phyloP scores from a whole-genome alignment of 2,113 vertebrate genomes.

The Tetraodon nigroviridis region DNA sequence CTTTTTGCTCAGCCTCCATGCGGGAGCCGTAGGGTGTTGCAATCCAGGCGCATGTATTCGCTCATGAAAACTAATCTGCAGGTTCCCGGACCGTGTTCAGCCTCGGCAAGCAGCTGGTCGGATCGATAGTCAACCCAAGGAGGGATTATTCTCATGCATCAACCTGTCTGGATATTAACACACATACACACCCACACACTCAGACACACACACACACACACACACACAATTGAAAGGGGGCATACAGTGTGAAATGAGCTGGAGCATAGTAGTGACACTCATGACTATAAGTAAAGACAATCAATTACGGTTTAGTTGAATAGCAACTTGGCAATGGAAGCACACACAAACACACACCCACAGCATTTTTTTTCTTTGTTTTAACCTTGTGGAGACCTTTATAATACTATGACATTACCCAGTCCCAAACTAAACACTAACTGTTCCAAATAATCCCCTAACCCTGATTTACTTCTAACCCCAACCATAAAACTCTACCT shows the following conservation, averaged over 20 bases:
- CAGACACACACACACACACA: constrained; percentile 5
- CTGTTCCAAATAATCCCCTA: too few species aligned
- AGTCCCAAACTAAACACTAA: too few species aligned
- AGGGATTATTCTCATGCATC: constrained; percentile 62
- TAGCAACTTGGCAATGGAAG: neutral
- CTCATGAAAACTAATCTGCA: constrained; percentile 33
- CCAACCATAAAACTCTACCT: too few species aligned
- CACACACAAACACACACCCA: neutral
- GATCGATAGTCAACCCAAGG: constrained; percentile 60
- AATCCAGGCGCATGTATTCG: constrained; percentile 28
- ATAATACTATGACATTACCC: too few species aligned
- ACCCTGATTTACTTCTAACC: too few species aligned
- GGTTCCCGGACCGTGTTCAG: constrained; percentile 35
- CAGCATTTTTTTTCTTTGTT: too few species aligned
- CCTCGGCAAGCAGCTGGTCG: constrained; percentile 32
- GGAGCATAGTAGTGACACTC: neutral
- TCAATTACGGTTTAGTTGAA: neutral
- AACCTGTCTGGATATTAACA: constrained; percentile 56
- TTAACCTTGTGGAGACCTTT: too few species aligned
- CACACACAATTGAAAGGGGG: neutral
- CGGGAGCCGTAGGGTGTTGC: neutral
- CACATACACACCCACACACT: constrained; percentile 3
- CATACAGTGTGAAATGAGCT: neutral
- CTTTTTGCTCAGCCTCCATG: neutral
- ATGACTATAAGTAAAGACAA: neutral